Percentiles rank a stretch among this genome's conserved stretches.
These are phyloP conservation scores for Misgurnus mizolepis DNA, from an alignment of 2,113 vertebrate species.

Conservation along the genomic window DNA sequence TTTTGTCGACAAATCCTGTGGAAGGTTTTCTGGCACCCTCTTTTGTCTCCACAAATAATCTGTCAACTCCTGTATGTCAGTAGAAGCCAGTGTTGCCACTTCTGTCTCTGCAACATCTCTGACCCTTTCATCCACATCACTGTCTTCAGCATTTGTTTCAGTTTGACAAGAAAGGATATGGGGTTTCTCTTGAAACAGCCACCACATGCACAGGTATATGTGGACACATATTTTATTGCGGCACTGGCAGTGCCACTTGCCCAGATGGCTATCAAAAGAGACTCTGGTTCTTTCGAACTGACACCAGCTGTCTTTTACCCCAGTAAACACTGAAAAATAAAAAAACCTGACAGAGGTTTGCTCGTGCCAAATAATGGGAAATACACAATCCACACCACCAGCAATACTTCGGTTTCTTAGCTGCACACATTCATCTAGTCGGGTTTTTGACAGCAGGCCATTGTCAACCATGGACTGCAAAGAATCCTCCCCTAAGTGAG, in stretches of 20 bases:
- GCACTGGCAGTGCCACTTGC: background rate
- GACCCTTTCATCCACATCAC: background rate
- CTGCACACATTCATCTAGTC: background rate
- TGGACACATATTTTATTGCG: background rate
- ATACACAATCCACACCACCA: background rate
- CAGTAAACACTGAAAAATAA: background rate
- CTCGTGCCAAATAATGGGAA: background rate
- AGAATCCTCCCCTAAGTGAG: background rate
- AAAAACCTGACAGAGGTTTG: background rate
- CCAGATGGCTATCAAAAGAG: background rate
- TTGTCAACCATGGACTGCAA: background rate
- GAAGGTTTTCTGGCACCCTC: conserved; percentile 1
- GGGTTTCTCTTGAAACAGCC: background rate
- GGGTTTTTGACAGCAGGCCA: background rate
- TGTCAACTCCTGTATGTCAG: background rate
- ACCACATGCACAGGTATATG: background rate
- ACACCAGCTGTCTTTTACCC: background rate
- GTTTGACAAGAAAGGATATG: conserved; percentile 4
- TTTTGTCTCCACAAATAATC: background rate
- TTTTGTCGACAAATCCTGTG: background rate
- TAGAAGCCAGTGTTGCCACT: background rate
- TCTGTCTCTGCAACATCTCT: background rate
- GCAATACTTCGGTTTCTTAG: no score
- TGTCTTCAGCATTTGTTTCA: background rate
- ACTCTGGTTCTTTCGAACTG: background rate